phyloP scores from a whole-genome alignment of 2,113 vertebrate genomes.

The Charadrius vociferus region DNA sequence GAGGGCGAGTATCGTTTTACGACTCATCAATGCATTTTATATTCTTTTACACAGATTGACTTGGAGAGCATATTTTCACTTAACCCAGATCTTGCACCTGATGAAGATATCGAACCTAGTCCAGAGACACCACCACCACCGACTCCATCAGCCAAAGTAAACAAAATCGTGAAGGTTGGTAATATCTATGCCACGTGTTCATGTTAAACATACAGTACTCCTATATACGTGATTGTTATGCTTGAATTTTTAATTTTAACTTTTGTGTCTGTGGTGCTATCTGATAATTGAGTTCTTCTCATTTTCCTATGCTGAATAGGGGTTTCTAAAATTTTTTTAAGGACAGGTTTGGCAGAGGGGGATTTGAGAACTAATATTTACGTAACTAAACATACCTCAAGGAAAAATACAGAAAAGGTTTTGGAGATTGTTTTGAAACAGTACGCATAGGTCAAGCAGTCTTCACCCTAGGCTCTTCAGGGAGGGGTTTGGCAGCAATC shows the following conservation, averaged over 20 bases:
- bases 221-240: background rate
- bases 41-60: slow-evolving; percentile 84
- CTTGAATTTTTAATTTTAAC: background rate
- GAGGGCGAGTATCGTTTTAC: background rate
- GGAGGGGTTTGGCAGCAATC: background rate
- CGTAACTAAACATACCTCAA: background rate
- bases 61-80: slow-evolving; percentile 95
- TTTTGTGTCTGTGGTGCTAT: background rate
- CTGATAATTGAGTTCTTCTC: background rate
- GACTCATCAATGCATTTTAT: background rate
- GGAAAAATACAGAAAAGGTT: background rate
- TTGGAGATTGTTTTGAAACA: background rate
- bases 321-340: background rate
- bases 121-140: slow-evolving; percentile 87
- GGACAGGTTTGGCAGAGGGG: background rate
- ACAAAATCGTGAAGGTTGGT: slow-evolving; percentile 93
- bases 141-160: slow-evolving; percentile 83
- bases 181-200: background rate
- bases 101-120: slow-evolving; percentile 89
- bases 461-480: background rate
- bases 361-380: background rate
- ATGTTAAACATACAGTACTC: background rate
- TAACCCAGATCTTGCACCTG: slow-evolving; percentile 90
- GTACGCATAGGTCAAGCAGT: background rate
- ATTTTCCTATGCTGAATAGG: background rate